Base-by-base conservation (phyloP, 2,888 invertebrate species). In the Chrysolina oricalcia region DNA sequence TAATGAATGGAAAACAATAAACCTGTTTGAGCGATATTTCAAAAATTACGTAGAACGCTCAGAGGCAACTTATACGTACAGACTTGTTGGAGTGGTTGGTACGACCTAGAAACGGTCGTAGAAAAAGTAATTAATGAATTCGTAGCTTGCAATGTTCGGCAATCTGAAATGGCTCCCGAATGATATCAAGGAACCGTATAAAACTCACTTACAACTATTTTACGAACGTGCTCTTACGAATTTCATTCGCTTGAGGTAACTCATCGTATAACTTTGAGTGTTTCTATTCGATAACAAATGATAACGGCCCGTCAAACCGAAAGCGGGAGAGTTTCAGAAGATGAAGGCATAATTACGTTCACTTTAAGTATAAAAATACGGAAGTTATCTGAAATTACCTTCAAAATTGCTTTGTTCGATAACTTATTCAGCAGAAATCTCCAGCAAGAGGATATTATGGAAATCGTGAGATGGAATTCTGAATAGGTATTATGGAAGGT, bases 351-450 rank as follows among this genome's bases (percentile, higher is more conserved):
- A 53, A 53, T 53, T 53, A 53, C 21, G 21, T 21, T 53, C 21
- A 21, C 11, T 53, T 53, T 53, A 21, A 21, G 53, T 53, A 21
- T 53, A 21, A 23, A 53, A 53, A 21, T 53, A 23, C 21, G 53
- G 23, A 23, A 53, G 21, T 11, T 21, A 9, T 53, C 21, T 53
- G 27, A 66, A 66, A 66, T 23, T 21, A 46, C 13, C 15, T 46
- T 67, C 27, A 8, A 23, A 53, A 53, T 53, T 21, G 53, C 53
- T 13, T 13, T 1, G 19, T 67, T 50, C 50, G 13, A 67, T 67
- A 23, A 50, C 21, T 50, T 17, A 50, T 50, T 67, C 67, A 67
- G 48, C 50, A 35, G 11, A 67, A 67, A 50, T 50, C 35, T 13
- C n/a, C 21, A 35, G 40, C 35, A 17, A 67, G 67, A 50, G 10